Evolutionary conservation across 2,888 invertebrate genomes (phyloP).

Genomic region (Dynastes hyllus): DNA sequence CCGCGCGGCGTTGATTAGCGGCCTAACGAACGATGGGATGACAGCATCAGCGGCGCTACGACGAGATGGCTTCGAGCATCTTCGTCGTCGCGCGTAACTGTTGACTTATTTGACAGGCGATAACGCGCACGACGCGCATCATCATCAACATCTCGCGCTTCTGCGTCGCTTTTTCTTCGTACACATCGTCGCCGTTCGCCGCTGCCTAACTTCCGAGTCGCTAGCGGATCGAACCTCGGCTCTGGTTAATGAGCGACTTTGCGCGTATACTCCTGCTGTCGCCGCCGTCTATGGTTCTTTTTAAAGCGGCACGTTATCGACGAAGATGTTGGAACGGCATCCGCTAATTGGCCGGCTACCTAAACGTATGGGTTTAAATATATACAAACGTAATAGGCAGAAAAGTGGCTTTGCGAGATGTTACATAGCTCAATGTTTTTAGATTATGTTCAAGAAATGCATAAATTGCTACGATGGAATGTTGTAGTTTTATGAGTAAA

Average conservation of each 20-base stretch:
- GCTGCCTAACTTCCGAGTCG: too few species aligned
- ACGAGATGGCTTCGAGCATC: constrained; percentile 34
- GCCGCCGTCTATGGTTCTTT: constrained; percentile 58
- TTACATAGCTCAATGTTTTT: not conserved
- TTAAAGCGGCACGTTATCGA: not conserved
- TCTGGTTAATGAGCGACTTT: constrained; percentile 60
- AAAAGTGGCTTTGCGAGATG: too few species aligned
- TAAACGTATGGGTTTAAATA: not conserved
- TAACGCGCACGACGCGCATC: constrained; percentile 58
- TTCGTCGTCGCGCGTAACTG: constrained; percentile 59
- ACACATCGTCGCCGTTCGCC: constrained; percentile 59
- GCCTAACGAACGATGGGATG: constrained; percentile 1
- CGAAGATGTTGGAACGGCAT: constrained; percentile 58
- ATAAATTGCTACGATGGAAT: not conserved
- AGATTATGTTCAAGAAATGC: not conserved
- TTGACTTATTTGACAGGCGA: constrained; percentile 66
- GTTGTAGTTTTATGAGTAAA: too few species aligned
- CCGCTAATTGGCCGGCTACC: constrained; percentile 61
- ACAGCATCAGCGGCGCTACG: not conserved
- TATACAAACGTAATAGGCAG: too few species aligned
- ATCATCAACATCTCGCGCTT: not conserved
- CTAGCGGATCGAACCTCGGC: too few species aligned
- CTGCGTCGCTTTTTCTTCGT: constrained; percentile 53
- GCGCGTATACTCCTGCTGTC: constrained; percentile 24
- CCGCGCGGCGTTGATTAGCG: not conserved